These are phyloP conservation scores for Lysandra coridon DNA, from an alignment of 2,888 invertebrate genomes.

Conservation along the genomic window DNA sequence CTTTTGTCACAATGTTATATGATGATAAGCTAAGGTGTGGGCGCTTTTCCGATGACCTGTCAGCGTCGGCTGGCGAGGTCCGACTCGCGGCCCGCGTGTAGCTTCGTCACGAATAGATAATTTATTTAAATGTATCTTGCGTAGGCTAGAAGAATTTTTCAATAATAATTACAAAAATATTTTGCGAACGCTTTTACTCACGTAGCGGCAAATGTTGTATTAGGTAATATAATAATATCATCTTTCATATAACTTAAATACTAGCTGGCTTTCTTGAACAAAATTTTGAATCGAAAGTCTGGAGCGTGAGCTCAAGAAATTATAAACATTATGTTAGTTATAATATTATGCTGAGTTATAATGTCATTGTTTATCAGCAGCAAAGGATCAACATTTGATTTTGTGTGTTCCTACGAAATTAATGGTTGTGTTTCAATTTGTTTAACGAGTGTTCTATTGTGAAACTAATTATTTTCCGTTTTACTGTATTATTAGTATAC, in stretches of 20 bases:
- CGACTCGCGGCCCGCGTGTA: neutral
- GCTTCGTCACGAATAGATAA: constrained; percentile 27
- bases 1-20: neutral
- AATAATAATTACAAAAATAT: constrained; percentile 20
- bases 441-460: constrained; percentile 17
- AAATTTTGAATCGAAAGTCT: neutral
- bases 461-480: neutral
- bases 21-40: neutral
- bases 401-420: neutral
- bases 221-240: neutral
- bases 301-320: neutral
- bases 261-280: neutral
- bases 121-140: neutral
- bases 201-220: neutral
- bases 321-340: neutral
- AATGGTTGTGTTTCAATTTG: constrained; percentile 21
- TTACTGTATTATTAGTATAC: neutral
- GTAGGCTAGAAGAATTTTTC: neutral
- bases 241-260: neutral
- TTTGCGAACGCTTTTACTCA: constrained; percentile 23
- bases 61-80: neutral
- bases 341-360: neutral
- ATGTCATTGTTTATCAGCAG: neutral
- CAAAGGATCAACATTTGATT: neutral
- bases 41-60: neutral